Base-by-base conservation (phyloP, 2,888 invertebrate species). In the Ceratothoa steindachneri region DNA sequence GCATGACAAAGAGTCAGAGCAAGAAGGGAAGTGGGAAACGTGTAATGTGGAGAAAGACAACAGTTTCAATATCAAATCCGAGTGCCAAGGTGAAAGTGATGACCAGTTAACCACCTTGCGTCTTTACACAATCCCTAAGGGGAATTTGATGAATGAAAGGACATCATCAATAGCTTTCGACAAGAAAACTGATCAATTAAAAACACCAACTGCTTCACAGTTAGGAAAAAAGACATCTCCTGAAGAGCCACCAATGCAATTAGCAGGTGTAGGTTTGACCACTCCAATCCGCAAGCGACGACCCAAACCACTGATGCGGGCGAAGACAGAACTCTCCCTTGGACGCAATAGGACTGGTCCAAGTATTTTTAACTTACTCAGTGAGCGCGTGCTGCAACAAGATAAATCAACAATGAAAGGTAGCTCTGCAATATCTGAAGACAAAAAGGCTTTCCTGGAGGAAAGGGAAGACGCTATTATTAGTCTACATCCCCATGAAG, bases 311-410 rank as follows among this genome's bases (percentile, higher is more conserved):
- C 77, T 83, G 67, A 82, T 82, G 80, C 80, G 83, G 30, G 83
- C 84, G 9, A 83, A 83, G 81, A 84, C 83, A 75, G 83, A 83
- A 74, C 81, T 82, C 12, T 82, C 82, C 66, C 80, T 83, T 29
- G 83, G 82, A 77, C 78, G 83, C 5, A 66, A 77, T 69, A 64
- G 77, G 30, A 75, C 76, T 12, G 64, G 80, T 29, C 66, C 71
- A 9, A 73, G 75, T 30, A 72, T 79, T 19, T 69, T 79, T 3
- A 79, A 55, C 31, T 30, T 79, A 29, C 70, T 79, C 1, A 76
- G 72, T 67, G 79, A 79, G 67, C 55, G 79, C 4, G 69, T 69
- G 12, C 71, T 71, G 30, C 71, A 60, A 15, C 41, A 15, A 24
- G 60, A 60, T 1, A 60, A 24, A 24, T 60, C 60, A 2, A n/a